Base-by-base conservation (phyloP, 2,797 vertebrate genomes). In the Acanthiza pusilla region DNA sequence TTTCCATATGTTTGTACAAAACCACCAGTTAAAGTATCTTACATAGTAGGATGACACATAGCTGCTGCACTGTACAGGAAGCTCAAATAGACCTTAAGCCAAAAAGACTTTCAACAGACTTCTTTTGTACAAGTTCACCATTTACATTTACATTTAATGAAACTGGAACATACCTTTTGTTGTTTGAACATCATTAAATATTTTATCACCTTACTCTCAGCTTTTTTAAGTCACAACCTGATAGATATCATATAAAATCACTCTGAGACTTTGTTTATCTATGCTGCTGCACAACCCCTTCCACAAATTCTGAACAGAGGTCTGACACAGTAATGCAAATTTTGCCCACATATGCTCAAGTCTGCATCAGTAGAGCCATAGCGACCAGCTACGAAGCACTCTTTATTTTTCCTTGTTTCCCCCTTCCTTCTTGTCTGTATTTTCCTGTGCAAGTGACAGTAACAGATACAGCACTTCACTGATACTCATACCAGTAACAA, bases 281-380 rank as follows among this genome's bases (percentile, higher is more conserved):
- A 11, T 3, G 12, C 11, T 72, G 14, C 36, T 68, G 38, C 40
- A 75, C 14, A 77, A 26, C 5, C 14, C 18, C 18, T 60, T 81
- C 38, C n/a, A 79, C 18, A 62, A 62, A 70, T 36, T 88, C 40
- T 1, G 0, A 82, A 62, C 5, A 66, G 51, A 78, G 25, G 8
- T 34, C 58, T 50, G 36, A 67, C 19, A 58, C 2, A 3, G 4
- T 43, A 73, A 71, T 4, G 22, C 25, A 66, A 58, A 34, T 76
- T 87, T 68, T 30, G 23, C 14, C 26, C 0, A 0, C 9, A 4
- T 13, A 57, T 25, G 25, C 32, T 43, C 13, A 68, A 65, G 18
- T 55, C n/a, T 57, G 15, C n/a, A 55, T 78, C 36, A 38, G 32
- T 2, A 61, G 14, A 87, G 50, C 57, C 57, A 43, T n/a, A 70